A percentile compares a stretch with the other conserved stretches of the same genome.
phyloP scores from a whole-genome alignment of 2,888 invertebrate genomes.

The Andrena flavipes region DNA sequence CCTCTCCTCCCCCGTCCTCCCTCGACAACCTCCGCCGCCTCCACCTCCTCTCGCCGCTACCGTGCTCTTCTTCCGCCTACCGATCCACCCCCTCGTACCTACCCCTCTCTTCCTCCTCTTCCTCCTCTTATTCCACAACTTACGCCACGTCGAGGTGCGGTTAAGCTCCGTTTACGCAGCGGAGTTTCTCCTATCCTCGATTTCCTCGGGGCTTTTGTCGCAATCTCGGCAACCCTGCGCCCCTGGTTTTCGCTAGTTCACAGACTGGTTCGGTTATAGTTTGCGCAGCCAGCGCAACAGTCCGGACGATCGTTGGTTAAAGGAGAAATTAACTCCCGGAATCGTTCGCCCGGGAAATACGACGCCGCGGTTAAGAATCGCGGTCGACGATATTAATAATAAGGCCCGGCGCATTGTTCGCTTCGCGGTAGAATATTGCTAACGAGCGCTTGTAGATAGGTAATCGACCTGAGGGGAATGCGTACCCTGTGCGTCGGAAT shows the following conservation, averaged over 20 bases:
- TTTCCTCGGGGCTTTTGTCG: conserved; percentile 67
- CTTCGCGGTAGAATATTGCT: not conserved
- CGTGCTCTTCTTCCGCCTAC: not conserved
- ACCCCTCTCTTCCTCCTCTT: conserved; percentile 5
- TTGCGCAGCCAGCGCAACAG: conserved; percentile 35
- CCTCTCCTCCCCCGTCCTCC: conserved; percentile 30
- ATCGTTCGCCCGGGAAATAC: conserved; percentile 25
- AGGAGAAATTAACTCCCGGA: conserved; percentile 49
- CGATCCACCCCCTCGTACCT: not conserved
- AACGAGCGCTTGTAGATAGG: not conserved
- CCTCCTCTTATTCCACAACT: conserved; percentile 34
- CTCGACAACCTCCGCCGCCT: not conserved
- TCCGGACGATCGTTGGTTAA: conserved; percentile 37
- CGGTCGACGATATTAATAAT: conserved; percentile 20
- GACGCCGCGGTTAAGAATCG: conserved; percentile 23
- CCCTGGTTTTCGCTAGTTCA: conserved; percentile 65
- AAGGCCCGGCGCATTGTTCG: not conserved
- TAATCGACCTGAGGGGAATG: not conserved
- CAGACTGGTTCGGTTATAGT: conserved; percentile 54
- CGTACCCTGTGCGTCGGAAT: too few relatives aligned
- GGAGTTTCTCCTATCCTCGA: conserved; percentile 76
- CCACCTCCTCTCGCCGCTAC: not conserved
- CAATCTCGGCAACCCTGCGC: conserved; percentile 57
- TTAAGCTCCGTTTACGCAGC: conserved; percentile 81
- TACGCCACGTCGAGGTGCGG: conserved; percentile 66